A percentile compares a stretch with the other conserved stretches of the same genome.
Conservation (phyloP, 2,113 vertebrate genomes). For the Lucifuga dentata region DNA sequence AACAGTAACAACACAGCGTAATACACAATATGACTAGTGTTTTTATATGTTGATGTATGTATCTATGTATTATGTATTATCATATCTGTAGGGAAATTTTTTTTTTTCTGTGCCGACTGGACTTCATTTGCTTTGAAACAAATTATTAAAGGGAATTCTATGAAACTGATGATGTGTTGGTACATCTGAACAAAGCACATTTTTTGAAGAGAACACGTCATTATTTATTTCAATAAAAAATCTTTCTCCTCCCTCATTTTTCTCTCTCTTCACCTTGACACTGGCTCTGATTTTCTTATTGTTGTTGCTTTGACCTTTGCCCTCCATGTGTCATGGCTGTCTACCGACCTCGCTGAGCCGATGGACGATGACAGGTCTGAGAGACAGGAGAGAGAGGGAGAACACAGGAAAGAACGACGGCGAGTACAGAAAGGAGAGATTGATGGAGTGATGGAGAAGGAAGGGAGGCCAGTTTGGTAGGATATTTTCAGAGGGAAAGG, state of each 20-base stretch:
- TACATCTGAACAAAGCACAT: too few relatives aligned
- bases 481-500: not conserved
- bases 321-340: slow-evolving; percentile 44
- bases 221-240: slow-evolving; percentile 78
- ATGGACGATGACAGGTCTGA: slow-evolving; percentile 27
- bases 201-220: slow-evolving; percentile 11
- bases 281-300: slow-evolving; percentile 8
- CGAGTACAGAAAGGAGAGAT: not conserved
- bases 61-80: slow-evolving; percentile 49
- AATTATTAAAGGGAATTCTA: slow-evolving; percentile 33
- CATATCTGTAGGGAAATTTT: slow-evolving; percentile 40
- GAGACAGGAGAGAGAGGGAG: not conserved
- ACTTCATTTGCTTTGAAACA: slow-evolving; percentile 33
- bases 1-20: slow-evolving; percentile 91
- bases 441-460: slow-evolving; percentile 2
- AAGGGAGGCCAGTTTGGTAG: slow-evolving; percentile 5
- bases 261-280: slow-evolving; percentile 18
- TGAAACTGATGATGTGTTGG: too few relatives aligned
- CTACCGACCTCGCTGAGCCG: slow-evolving; percentile 6
- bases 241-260: slow-evolving; percentile 30
- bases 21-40: slow-evolving; percentile 95
- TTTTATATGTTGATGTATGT: slow-evolving; percentile 90
- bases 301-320: slow-evolving; percentile 62
- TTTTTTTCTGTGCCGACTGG: too few relatives aligned
- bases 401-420: not conserved